Percentiles rank a stretch among this genome's conserved stretches.
phyloP scores from a whole-genome alignment of 1,140 invertebrate genomes.

The Antheraea pernyi region DNA sequence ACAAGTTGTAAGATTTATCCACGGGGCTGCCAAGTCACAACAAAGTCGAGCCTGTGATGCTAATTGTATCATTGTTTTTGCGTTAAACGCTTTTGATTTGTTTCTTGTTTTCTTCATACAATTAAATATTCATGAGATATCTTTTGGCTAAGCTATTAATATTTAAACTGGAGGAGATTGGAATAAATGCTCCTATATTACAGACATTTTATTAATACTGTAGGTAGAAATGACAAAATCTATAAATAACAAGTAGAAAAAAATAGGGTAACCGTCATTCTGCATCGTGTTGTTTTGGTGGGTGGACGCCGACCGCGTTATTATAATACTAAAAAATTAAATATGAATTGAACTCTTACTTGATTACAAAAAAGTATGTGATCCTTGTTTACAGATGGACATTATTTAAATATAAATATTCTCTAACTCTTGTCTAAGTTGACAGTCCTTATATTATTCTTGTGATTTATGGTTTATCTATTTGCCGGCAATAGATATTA shows the following conservation, averaged over 20 bases:
- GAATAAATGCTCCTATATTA: neutral
- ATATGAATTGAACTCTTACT: neutral
- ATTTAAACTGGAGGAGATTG: neutral
- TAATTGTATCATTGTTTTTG: conserved; percentile 42
- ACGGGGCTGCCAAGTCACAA: conserved; percentile 24
- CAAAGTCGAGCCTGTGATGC: conserved; percentile 33
- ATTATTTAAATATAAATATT: no score
- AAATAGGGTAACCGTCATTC: neutral
- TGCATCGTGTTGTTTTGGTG: neutral
- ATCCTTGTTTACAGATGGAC: no score
- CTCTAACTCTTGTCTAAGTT: no score
- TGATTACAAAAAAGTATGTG: neutral
- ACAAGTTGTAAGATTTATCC: conserved; percentile 33
- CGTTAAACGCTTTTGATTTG: conserved; percentile 1
- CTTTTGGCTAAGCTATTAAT: neutral
- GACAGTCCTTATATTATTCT: no score
- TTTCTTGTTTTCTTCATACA: neutral
- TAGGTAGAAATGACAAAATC: neutral
- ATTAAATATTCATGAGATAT: neutral
- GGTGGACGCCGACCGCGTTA: neutral
- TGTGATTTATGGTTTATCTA: no score
- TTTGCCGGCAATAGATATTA: no score
- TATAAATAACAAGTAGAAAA: neutral
- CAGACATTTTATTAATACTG: neutral
- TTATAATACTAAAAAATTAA: no score